Base-by-base conservation (phyloP, 2,888 invertebrate genomes). In the Steinernema scapterisci region DNA sequence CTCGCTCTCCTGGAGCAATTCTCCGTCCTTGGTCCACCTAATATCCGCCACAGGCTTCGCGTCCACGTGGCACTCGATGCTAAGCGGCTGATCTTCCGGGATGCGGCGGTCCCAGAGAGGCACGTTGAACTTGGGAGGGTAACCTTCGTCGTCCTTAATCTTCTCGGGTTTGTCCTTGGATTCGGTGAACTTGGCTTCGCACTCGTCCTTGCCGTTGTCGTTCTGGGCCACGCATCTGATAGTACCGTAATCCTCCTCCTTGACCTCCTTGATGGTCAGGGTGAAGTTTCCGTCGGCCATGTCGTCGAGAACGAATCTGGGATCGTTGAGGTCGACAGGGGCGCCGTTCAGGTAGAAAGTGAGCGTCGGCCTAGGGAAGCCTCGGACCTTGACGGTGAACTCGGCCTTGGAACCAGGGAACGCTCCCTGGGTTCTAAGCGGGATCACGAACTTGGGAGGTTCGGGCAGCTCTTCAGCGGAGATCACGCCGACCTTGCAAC, bases 91-190 rank as follows among this genome's bases (percentile, higher is more conserved):
- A 43, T 79, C 46, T 71, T 75, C 77, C 16, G 77, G 79, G 16
- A 86, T 76, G 16, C 79, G 77, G 45, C 87, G 90, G 87, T 94
- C 92, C 76, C 90, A 89, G 72, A 95, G 90, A 88, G 93, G 94
- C 84, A 91, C 92, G 86, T 91, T 93, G 83, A 95, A 93, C 88
- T 92, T 93, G 0, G 95, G 95, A 23, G 94, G 80, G 75, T 85
- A 87, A 11, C 83, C 78, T 23, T 85, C 84, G 56, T 83, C 83
- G 27, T 80, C 84, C 56, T 78, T 75, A 43, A 80, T 73, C 51
- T 75, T 71, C 31, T 78, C 76, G 7, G 63, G 31, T 13, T 31
- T 27, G 63, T 63, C 63, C 21, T 73, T 52, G 7, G 76, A 76
- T 38, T 77, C 76, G 11, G 54, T 77, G 76, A 86, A 85, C 45